Percentiles rank a stretch among this genome's conserved stretches.
Conservation (phyloP, 2,113 vertebrate species). For the Myxocyprinus asiaticus region DNA sequence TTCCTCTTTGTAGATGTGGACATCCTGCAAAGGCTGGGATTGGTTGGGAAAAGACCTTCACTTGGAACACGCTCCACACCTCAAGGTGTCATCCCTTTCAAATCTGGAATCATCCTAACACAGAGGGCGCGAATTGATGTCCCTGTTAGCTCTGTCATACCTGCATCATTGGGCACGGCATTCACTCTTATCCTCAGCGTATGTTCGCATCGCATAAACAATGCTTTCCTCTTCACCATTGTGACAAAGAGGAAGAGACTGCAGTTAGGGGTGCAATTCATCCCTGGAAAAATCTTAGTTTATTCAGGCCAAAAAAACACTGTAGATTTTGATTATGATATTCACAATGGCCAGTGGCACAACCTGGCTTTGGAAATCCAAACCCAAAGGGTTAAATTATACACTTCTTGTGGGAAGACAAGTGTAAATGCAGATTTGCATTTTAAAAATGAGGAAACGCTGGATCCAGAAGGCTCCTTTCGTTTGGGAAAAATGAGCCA, state of each 20-base stretch:
- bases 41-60: conserved; percentile 78
- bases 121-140: conserved; percentile 82
- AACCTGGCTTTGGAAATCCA: conserved; percentile 85
- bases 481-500: conserved; percentile 90
- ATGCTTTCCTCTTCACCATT: conserved; percentile 88
- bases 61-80: conserved; percentile 67
- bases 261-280: conserved; percentile 91
- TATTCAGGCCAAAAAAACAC: conserved; percentile 84
- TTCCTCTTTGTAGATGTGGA: conserved; percentile 87
- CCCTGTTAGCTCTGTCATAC: conserved; percentile 78
- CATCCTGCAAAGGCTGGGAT: conserved; percentile 88
- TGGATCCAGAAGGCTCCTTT: conserved; percentile 89
- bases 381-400: conserved; percentile 80
- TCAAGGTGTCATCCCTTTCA: conserved; percentile 88
- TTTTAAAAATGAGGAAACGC: conserved; percentile 76
- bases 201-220: conserved; percentile 90
- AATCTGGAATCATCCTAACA: conserved; percentile 90
- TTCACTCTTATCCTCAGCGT: conserved; percentile 89
- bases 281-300: conserved; percentile 82
- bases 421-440: conserved; percentile 80
- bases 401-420: conserved; percentile 87
- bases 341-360: conserved; percentile 94
- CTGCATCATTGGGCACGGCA: conserved; percentile 71
- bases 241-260: conserved; percentile 84
- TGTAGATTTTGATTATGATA: conserved; percentile 88